Percentiles rank a stretch among this genome's conserved stretches.
Evolutionary conservation across 2,797 vertebrate species (phyloP).

Genomic region (Echiichthys vipera): DNA sequence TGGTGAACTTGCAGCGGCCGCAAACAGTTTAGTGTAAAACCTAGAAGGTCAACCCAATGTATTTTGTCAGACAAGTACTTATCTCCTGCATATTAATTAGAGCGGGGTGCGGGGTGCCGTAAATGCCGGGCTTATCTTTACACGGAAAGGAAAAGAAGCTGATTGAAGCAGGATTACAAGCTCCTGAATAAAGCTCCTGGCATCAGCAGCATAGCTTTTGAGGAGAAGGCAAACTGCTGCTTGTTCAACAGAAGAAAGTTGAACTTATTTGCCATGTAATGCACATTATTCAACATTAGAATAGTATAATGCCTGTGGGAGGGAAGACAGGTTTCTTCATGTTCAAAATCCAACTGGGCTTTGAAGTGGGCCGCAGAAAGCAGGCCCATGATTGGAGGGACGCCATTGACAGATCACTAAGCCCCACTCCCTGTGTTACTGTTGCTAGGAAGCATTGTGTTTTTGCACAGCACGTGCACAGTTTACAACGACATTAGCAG

Average conservation of each 20-base stretch:
- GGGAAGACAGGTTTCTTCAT: slow-evolving; percentile 9
- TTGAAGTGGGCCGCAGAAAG: slow-evolving; percentile 6
- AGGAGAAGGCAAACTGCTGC: slow-evolving; percentile 58
- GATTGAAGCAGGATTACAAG: slow-evolving; percentile 87
- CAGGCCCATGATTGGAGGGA: slow-evolving; percentile 5
- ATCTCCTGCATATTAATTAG: slow-evolving; percentile 87
- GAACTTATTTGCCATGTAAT: slow-evolving; percentile 38
- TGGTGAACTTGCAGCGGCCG: slow-evolving; percentile 72
- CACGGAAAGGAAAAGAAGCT: slow-evolving; percentile 81
- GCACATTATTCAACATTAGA: slow-evolving; percentile 51
- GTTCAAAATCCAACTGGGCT: slow-evolving; percentile 10
- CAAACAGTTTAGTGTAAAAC: slow-evolving; percentile 81
- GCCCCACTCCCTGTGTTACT: neutral
- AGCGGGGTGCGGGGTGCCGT: slow-evolving; percentile 64
- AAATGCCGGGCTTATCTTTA: slow-evolving; percentile 85
- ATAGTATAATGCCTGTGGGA: slow-evolving; percentile 15
- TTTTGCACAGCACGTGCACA: neutral
- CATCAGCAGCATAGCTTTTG: slow-evolving; percentile 78
- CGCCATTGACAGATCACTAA: neutral
- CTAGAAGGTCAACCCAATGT: slow-evolving; percentile 84
- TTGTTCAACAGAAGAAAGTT: slow-evolving; percentile 63
- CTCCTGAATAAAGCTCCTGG: slow-evolving; percentile 81
- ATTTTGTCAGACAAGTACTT: slow-evolving; percentile 85
- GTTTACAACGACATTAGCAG: neutral
- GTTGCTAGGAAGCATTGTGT: neutral